Conservation (phyloP, 2,888 invertebrate species). For the Cryptophagus acutangulus region DNA sequence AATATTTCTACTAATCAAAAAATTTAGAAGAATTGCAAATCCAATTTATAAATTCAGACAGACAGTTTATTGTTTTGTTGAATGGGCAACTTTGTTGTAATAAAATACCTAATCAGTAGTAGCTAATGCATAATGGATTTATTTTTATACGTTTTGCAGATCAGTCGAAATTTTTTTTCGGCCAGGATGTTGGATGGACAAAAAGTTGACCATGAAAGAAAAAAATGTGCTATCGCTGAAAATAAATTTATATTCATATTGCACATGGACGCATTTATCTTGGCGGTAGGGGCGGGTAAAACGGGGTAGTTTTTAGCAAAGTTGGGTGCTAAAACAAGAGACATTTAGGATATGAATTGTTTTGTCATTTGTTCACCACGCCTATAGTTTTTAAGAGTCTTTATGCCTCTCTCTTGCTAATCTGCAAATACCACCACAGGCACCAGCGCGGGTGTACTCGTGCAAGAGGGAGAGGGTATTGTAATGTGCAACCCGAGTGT, state of each 20-base stretch:
- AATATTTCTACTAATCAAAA: too few relatives aligned
- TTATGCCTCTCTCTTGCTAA: slow-evolving; percentile 18
- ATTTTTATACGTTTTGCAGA: too few relatives aligned
- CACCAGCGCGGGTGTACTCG: slow-evolving; percentile 16
- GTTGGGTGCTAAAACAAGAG: slow-evolving; percentile 7
- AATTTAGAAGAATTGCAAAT: too few relatives aligned
- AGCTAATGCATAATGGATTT: too few relatives aligned
- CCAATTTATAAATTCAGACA: too few relatives aligned
- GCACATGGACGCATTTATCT: neutral
- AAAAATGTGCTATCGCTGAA: too few relatives aligned
- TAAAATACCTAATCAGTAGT: too few relatives aligned
- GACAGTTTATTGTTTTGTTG: too few relatives aligned
- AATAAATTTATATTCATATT: slow-evolving; percentile 5
- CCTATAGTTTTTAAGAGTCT: slow-evolving; percentile 26
- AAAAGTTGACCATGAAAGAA: too few relatives aligned
- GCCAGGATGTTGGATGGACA: too few relatives aligned
- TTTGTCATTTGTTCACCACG: slow-evolving; percentile 27
- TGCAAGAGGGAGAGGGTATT: slow-evolving; percentile 34
- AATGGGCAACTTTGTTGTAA: too few relatives aligned
- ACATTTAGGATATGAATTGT: slow-evolving; percentile 20
- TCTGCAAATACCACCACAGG: slow-evolving; percentile 31
- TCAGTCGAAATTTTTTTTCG: too few relatives aligned
- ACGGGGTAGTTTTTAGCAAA: slow-evolving; percentile 5
- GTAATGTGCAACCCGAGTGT: slow-evolving; percentile 37
- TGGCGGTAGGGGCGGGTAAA: slow-evolving; percentile 2